Conservation (phyloP, 2,888 invertebrate genomes). For the Plebejus anna region DNA sequence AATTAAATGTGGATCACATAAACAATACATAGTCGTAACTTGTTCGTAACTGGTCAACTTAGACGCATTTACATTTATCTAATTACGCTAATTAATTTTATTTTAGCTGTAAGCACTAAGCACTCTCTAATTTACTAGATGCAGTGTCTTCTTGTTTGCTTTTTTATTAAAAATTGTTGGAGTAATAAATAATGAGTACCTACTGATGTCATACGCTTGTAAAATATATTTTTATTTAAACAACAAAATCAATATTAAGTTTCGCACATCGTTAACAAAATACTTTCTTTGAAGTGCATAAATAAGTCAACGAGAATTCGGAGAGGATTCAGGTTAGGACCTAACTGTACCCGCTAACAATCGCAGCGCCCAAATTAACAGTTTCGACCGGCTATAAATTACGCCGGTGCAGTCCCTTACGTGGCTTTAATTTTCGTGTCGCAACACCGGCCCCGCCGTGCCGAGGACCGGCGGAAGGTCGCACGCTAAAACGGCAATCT, state of each 20-base stretch:
- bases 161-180: background rate
- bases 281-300: conserved; percentile 51
- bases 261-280: conserved; percentile 38
- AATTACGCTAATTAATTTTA: background rate
- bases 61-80: background rate
- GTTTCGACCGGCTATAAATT: conserved; percentile 36
- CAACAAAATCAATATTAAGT: background rate
- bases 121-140: background rate
- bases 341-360: conserved; percentile 55
- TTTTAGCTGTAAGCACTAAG: background rate
- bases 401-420: conserved; percentile 32
- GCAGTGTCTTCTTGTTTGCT: background rate
- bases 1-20: background rate
- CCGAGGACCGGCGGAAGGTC: conserved; percentile 73
- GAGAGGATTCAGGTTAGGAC: conserved; percentile 41
- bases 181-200: background rate
- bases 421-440: conserved; percentile 61
- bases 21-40: background rate
- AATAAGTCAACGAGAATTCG: conserved; percentile 49
- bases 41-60: background rate
- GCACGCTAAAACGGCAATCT: conserved; percentile 73
- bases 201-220: background rate
- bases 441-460: conserved; percentile 63
- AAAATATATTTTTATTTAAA: background rate
- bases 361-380: conserved; percentile 44